Evolutionary conservation across 2,888 invertebrate genomes (phyloP), one percentile per base, ranked within the genome.

Genomic region (Torymus aiolomorphi): DNA sequence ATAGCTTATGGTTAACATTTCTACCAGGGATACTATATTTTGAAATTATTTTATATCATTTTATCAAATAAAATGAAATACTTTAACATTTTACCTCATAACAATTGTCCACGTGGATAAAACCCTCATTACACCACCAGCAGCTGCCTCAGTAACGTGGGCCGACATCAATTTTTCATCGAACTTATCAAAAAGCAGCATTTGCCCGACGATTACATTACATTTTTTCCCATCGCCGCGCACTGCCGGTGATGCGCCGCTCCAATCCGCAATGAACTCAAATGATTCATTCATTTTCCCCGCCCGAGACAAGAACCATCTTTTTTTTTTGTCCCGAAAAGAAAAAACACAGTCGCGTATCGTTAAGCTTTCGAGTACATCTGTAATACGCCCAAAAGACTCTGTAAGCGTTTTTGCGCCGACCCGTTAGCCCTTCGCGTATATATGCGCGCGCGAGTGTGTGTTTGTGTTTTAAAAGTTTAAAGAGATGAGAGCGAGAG

Each of bases 361-460:
- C 73, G 51, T 73, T 69, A 72, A 80, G 71, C 13, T 56, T 76
- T 59, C 57, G 72, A 69, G 69, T 74, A 80, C 75, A 78, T 66
- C 71, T 78, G 80, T 78, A 80, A 80, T 75, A 73, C 67, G 52
- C 18, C 70, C 69, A 73, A 74, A 76, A 76, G 79, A 75, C 51
- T 69, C 57, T 54, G 16, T 11, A n/a, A 11, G 51, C 13, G 65
- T 31, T 31, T 31, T 31, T 31, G 31, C 31, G 5, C 31, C 31
- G 31, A 5, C 31, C 31, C 31, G 31, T 31, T 31, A 31, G 31
- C 31, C 31, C 31, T 31, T 31, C 31, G 31, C 31, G 31, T 31
- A 31, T 31, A 31, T 3, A 31, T 31, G 5, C 5, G 5, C 5
- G 5, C 4, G 4, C 4, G 24, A 1, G n/a, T 51, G 3, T n/a